Base-by-base conservation (phyloP, 2,888 invertebrate species). In the Tetragnatha montana region DNA sequence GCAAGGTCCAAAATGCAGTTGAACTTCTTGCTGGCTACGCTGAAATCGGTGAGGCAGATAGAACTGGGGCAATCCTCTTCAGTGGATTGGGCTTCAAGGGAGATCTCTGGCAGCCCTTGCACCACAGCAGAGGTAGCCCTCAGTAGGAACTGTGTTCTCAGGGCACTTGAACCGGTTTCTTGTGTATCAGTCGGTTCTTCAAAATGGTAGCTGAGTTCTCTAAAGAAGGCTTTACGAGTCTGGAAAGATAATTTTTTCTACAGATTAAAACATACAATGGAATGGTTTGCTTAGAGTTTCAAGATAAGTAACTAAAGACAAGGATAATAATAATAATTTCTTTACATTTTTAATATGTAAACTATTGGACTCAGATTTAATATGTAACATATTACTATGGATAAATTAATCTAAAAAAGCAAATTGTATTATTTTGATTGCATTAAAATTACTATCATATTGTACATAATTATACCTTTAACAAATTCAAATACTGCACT, bases 1-100 rank as follows among this genome's bases (percentile, higher is more conserved):
- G 96, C 96, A 82, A 98, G 93, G 12, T 95, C 94, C 74, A 95
- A 94, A 84, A 97, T 95, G 92, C 95, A 96, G 84, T 95, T 95
- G 94, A 97, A 96, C 96, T 97, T 98, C 17, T 90, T 91, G 93
- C 93, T 73, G 94, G 94, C 92, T 95, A 93, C 94, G 71, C 94
- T 50, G 14, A 70, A 86, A 60, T 82, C 90, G 2, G 78, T 35
- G 35, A 35, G 78, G 22, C 70, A 78, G 10, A 70, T n/a, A n/a
- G 79, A 74, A n/a, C 17, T 69, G 1, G 50, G 73, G 35, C 51
- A 10, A 12, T 70, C 75, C 19, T 60, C 21, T 35, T 35, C 35
- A 17, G 1, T 70, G 10, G 35, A 19, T 10, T 49, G 74, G 14
- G 71, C 60, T 19, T 88, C 90, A 14, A 80, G 78, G 14, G 88